Percentiles rank a stretch among this genome's conserved stretches.
Evolutionary conservation across 2,113 vertebrate species (phyloP).

Genomic region (Synodontis membranacea): DNA sequence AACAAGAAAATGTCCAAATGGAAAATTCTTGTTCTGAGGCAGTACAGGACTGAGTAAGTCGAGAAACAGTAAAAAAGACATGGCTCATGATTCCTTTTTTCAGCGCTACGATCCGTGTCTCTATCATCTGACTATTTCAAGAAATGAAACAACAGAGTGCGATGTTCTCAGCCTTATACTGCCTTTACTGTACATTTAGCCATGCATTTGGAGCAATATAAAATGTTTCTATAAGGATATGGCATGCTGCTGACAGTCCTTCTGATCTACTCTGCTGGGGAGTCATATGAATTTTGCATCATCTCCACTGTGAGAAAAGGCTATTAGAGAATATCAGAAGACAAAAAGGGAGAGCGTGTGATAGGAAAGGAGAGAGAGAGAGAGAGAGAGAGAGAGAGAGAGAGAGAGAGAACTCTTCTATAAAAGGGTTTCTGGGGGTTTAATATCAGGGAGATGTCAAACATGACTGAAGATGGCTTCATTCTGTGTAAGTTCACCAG

Average conservation of each 20-base stretch:
- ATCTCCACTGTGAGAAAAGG: constrained; percentile 47
- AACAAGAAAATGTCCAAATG: not conserved
- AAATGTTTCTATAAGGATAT: constrained; percentile 15
- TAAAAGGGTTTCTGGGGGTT: constrained; percentile 56
- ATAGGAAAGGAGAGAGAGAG: constrained; percentile 5
- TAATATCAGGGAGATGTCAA: constrained; percentile 58
- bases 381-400: constrained; percentile 3
- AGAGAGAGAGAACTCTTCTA: not conserved
- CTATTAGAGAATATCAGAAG: constrained; percentile 52
- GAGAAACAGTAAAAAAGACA: not conserved
- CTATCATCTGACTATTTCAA: not conserved
- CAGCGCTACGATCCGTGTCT: not conserved
- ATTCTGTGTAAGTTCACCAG: constrained; percentile 46
- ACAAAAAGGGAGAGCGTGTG: constrained; percentile 9
- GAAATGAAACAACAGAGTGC: not conserved
- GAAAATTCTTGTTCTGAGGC: not conserved
- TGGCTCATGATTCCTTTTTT: not conserved
- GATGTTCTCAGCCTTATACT: not conserved
- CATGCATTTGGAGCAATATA: constrained; percentile 9
- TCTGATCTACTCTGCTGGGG: constrained; percentile 50
- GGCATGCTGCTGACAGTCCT: constrained; percentile 31
- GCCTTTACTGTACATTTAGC: not conserved
- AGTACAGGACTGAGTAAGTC: not conserved
- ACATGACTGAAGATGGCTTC: constrained; percentile 55
- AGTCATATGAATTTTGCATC: constrained; percentile 57